A percentile compares a stretch with the other conserved stretches of the same genome.
Evolutionary conservation across 1,140 invertebrate species (phyloP).

Genomic region (Magallana gigas): DNA sequence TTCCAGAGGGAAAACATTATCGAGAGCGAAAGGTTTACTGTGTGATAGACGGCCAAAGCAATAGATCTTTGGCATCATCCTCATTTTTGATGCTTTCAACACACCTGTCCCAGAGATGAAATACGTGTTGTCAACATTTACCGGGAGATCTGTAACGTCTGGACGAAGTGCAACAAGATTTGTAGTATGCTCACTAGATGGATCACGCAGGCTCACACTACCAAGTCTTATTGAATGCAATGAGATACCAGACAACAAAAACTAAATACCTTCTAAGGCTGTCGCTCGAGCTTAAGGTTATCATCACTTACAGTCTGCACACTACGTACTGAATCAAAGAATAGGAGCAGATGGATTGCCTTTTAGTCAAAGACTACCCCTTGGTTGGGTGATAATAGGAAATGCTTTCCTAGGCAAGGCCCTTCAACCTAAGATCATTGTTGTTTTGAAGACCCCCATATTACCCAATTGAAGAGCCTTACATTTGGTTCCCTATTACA

Average conservation of each 20-base stretch:
- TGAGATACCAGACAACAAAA: conserved; percentile 29
- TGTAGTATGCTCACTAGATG: conserved; percentile 21
- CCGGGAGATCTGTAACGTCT: conserved; percentile 16
- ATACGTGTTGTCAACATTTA: background rate
- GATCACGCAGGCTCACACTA: background rate
- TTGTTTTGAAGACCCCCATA: conserved; percentile 21
- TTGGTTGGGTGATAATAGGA: conserved; percentile 56
- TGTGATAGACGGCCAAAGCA: conserved; percentile 49
- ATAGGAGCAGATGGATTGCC: conserved; percentile 7
- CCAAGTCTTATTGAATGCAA: conserved; percentile 41
- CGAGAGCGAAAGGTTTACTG: conserved; percentile 15
- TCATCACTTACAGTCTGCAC: conserved; percentile 44
- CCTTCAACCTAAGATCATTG: conserved; percentile 15
- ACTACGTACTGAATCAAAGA: conserved; percentile 50
- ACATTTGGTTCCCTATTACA: background rate
- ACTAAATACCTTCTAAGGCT: conserved; percentile 37
- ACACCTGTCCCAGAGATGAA: background rate
- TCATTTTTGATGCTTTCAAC: background rate
- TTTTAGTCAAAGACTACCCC: conserved; percentile 42
- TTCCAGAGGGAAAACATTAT: background rate
- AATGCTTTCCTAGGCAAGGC: conserved; percentile 46
- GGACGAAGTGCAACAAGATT: background rate
- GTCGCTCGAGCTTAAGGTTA: background rate
- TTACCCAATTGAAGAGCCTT: conserved; percentile 19
- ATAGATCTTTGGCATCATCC: conserved; percentile 24